A percentile compares a stretch with the other conserved stretches of the same genome.
These are phyloP conservation scores for Coendou prehensilis DNA, from an alignment of 2,797 vertebrate species.

Conservation along the genomic window DNA sequence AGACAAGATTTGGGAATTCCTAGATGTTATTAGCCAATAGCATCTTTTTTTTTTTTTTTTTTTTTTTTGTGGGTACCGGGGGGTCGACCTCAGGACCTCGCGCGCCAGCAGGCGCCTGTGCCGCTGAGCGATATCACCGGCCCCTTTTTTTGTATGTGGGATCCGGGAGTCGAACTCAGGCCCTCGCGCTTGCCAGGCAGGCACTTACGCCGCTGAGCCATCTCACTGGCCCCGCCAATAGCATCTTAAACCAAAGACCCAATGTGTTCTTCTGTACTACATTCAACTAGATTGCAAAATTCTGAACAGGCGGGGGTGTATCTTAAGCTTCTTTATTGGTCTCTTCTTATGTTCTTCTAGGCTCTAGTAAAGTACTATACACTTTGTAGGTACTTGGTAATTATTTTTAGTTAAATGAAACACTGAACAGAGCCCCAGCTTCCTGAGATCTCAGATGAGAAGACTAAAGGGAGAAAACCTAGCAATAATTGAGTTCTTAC, in stretches of 20 bases:
- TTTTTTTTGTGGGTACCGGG: too few relatives aligned
- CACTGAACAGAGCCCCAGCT: background rate
- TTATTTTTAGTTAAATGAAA: slow-evolving; percentile 35
- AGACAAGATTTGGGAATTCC: background rate
- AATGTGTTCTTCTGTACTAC: slow-evolving; percentile 2
- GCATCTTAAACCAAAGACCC: background rate
- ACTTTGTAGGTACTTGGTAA: background rate
- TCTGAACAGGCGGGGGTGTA: background rate
- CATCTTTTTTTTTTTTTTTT: background rate
- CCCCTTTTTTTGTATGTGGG: too few relatives aligned
- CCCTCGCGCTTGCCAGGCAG: too few relatives aligned
- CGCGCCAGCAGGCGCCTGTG: too few relatives aligned
- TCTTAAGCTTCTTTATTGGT: background rate
- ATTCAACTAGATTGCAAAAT: slow-evolving; percentile 20
- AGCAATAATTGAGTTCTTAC: background rate
- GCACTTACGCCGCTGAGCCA: too few relatives aligned
- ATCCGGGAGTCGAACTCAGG: too few relatives aligned
- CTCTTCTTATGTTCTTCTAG: background rate
- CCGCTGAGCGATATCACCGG: too few relatives aligned
- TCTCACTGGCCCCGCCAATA: background rate
- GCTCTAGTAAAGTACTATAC: background rate
- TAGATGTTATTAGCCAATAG: background rate
- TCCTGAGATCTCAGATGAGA: slow-evolving; percentile 6
- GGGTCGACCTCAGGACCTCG: too few relatives aligned
- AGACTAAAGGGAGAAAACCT: background rate